Evolutionary conservation across 2,797 vertebrate genomes (phyloP).

Genomic region (Dermochelys coriacea): DNA sequence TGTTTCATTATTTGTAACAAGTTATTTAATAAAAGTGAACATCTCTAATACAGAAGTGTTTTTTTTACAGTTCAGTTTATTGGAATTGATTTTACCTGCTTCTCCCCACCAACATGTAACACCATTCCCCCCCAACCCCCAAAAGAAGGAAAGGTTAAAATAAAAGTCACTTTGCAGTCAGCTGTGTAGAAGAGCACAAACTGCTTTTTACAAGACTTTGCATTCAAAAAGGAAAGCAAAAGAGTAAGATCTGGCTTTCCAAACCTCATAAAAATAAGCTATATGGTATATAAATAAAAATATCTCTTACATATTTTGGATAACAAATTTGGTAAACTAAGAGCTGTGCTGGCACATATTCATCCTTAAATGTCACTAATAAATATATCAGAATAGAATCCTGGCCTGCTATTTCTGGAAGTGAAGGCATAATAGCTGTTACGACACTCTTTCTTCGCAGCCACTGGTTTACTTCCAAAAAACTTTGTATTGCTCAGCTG

Average conservation of each 20-base stretch:
- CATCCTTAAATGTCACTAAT: slow-evolving; percentile 67
- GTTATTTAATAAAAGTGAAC: neutral
- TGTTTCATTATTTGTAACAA: neutral
- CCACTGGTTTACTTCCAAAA: neutral
- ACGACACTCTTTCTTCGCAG: slow-evolving; percentile 1
- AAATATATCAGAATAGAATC: slow-evolving; percentile 61
- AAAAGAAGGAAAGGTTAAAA: slow-evolving; percentile 12
- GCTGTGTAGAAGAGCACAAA: slow-evolving; percentile 40
- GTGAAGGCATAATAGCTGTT: slow-evolving; percentile 14
- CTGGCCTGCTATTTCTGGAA: slow-evolving; percentile 52
- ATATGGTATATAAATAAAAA: slow-evolving; percentile 42
- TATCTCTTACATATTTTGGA: slow-evolving; percentile 72
- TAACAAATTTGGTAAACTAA: slow-evolving; percentile 53
- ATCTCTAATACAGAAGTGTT: neutral
- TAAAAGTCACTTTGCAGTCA: neutral
- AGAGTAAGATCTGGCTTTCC: slow-evolving; percentile 50
- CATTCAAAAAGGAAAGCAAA: neutral
- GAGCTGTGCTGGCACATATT: slow-evolving; percentile 64
- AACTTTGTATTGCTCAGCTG: slow-evolving; percentile 27
- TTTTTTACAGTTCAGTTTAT: neutral
- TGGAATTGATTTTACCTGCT: neutral
- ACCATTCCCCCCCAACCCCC: neutral
- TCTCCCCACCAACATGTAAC: neutral
- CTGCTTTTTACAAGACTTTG: slow-evolving; percentile 58
- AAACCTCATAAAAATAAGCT: slow-evolving; percentile 70